These are phyloP conservation scores for Larimichthys crocea DNA, from an alignment of 2,113 vertebrate genomes.

Conservation along the genomic window DNA sequence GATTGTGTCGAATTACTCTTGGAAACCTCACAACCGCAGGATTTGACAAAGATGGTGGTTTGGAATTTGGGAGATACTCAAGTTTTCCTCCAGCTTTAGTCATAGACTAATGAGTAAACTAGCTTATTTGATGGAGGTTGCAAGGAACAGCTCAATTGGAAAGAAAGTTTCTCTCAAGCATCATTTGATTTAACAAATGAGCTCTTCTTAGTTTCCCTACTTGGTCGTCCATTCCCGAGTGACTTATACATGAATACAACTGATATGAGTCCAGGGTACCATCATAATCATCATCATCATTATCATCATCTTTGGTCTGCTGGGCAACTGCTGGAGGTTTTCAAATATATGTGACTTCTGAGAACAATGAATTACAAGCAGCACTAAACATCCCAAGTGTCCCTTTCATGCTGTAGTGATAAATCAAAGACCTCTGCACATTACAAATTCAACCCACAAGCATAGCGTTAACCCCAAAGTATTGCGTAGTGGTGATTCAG, in stretches of 20 bases:
- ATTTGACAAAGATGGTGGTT: constrained; percentile 7
- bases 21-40: constrained; percentile 21
- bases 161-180: constrained; percentile 39
- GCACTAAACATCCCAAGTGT: not conserved
- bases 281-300: constrained; percentile 1
- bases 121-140: constrained; percentile 14
- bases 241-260: not conserved
- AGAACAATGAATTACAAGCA: constrained; percentile 29
- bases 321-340: not conserved
- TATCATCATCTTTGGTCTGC: not conserved
- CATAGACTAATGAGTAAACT: constrained; percentile 21
- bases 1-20: not conserved
- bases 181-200: constrained; percentile 36
- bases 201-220: constrained; percentile 2
- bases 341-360: not conserved
- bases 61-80: not conserved
- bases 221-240: not conserved
- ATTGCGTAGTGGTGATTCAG: not conserved
- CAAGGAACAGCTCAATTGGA: not conserved
- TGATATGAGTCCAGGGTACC: not conserved
- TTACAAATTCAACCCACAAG: constrained; percentile 22
- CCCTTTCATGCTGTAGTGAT: constrained; percentile 1
- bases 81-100: constrained; percentile 21
- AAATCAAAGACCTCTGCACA: not conserved
- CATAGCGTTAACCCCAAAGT: not conserved